These are phyloP conservation scores for Xanthostigma xanthostigma DNA, from an alignment of 2,888 invertebrate species.

Conservation along the genomic window DNA sequence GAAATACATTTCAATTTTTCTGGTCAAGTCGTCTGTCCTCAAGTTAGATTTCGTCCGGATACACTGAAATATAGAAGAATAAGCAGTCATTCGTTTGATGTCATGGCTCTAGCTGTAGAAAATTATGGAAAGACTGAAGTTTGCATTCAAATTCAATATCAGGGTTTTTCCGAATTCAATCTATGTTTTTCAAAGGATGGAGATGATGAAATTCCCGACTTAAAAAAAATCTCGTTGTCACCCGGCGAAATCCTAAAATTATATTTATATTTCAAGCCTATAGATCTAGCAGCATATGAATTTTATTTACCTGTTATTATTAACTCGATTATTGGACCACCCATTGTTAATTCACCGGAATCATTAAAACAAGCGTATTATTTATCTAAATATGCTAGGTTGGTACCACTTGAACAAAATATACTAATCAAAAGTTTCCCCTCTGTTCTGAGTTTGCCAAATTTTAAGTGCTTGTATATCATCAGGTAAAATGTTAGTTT, in stretches of 20 bases:
- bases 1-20: constrained; percentile 28
- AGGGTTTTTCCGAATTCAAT: constrained; percentile 24
- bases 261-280: constrained; percentile 27
- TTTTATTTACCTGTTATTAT: constrained; percentile 42
- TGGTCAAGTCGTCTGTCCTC: constrained; percentile 36
- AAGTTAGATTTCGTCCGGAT: constrained; percentile 32
- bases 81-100: constrained; percentile 21
- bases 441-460: too few relatives aligned
- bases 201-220: background rate
- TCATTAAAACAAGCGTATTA: constrained; percentile 13
- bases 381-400: constrained; percentile 9
- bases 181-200: constrained; percentile 17
- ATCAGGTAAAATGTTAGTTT: too few relatives aligned
- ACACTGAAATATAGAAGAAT: constrained; percentile 34
- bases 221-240: constrained; percentile 13
- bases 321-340: constrained; percentile 42
- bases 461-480: too few relatives aligned
- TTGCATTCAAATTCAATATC: constrained; percentile 20
- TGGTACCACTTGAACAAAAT: constrained; percentile 4
- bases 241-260: constrained; percentile 20
- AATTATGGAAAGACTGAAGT: constrained; percentile 20
- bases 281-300: constrained; percentile 33
- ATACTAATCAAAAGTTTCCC: too few relatives aligned
- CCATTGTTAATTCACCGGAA: constrained; percentile 21
- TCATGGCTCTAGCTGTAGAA: constrained; percentile 18